Base-by-base conservation (phyloP, 1,140 invertebrate genomes). In the Bilobella aurantiaca region DNA sequence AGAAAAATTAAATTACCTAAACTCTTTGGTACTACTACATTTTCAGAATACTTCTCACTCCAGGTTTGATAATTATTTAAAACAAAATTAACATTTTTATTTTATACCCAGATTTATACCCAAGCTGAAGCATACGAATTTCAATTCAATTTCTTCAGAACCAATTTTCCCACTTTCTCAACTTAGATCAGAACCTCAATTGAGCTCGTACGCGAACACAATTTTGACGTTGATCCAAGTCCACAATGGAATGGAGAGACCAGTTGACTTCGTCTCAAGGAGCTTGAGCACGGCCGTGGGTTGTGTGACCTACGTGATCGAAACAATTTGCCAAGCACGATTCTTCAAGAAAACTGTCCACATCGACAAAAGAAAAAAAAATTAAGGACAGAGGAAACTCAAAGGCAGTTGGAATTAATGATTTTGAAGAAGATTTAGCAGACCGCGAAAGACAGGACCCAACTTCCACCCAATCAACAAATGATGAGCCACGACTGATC, bases 131-230 rank as follows among this genome's bases (percentile, higher is more conserved):
- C 25, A 3, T 58, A 28, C 30, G 57, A 47, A 5, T 12, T 27
- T 30, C 8, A 49, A 49, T 12, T 8, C 31, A 3, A 37, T 66
- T 3, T 28, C 29, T 21, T 21, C 37, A 2, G n/a, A 18, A 49
- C 65, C 65, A 3, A 28, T 66, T 1, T 27, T 66, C 5, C 23
- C 37, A 3, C 49, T 60, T 8, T 66, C 62, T 62, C 8, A 66
- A n/a, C 58, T 59, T 3, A 28, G 14, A 12, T 29, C 28, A n/a
- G 18, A 32, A 18, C n/a, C 58, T 18, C 8, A 21, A 2, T 21
- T 66, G n/a, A 2, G 23, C 2, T 62, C 65, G 3, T 58, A 66
- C 58, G 65, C 58, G 2, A 58, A 37, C 8, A 25, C 14, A 27
- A 31, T 47, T 18, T 42, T 34, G 12, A 23, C 30, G 2, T 16